Evolutionary conservation across 1,140 invertebrate genomes (phyloP).

Genomic region (Drosophila takahashii): DNA sequence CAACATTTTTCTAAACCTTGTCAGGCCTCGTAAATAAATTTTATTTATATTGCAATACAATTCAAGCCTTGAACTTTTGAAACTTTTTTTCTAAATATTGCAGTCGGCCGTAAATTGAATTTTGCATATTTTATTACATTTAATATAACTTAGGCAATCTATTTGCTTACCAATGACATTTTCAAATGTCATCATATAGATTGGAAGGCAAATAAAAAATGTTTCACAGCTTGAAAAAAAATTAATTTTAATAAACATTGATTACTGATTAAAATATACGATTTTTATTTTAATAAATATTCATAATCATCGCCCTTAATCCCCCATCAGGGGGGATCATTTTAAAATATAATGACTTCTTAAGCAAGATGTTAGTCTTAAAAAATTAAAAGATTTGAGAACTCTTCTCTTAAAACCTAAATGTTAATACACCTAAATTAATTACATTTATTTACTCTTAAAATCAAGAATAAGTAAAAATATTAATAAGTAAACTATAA

Average conservation of each 20-base stretch:
- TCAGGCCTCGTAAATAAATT: not conserved
- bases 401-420: no score
- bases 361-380: not conserved
- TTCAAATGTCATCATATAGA: slow-evolving; percentile 8
- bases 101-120: slow-evolving; percentile 11
- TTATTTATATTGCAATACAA: slow-evolving; percentile 7
- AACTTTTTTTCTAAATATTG: not conserved
- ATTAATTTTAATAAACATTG: no score
- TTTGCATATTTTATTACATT: slow-evolving; percentile 19
- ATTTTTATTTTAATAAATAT: no score
- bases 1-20: not conserved
- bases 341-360: no score
- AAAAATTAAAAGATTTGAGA: no score
- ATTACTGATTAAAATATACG: no score
- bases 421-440: not conserved
- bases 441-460: not conserved
- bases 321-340: no score
- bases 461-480: not conserved
- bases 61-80: slow-evolving; percentile 14
- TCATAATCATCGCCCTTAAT: no score
- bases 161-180: slow-evolving; percentile 14
- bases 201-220: not conserved
- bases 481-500: no score
- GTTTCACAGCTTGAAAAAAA: not conserved
- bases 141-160: slow-evolving; percentile 8